Evolutionary conservation across 2,113 vertebrate species (phyloP).

Genomic region (Meles meles): DNA sequence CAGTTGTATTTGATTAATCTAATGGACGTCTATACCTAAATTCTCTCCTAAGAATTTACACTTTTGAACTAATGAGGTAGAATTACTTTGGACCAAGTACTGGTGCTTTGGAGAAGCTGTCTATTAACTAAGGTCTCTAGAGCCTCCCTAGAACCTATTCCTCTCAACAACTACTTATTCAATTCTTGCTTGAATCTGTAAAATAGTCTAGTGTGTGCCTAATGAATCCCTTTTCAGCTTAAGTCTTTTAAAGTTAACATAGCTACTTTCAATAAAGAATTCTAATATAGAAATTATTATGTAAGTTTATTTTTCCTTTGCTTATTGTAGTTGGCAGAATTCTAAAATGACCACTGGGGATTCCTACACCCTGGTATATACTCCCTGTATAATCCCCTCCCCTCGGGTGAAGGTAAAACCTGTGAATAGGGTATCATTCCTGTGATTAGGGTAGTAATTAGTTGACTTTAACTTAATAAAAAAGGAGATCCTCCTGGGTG

Average conservation of each 20-base stretch:
- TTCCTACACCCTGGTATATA: not conserved
- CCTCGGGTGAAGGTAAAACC: not conserved
- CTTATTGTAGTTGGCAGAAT: not conserved
- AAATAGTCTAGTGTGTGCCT: not conserved
- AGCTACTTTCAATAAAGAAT: not conserved
- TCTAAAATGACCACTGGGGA: not conserved
- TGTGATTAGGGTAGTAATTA: not conserved
- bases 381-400: not conserved
- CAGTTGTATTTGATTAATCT: not conserved
- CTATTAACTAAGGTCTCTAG: not conserved
- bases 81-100: not conserved
- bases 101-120: not conserved
- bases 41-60: not conserved
- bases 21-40: not conserved
- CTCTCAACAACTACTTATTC: not conserved
- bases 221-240: conserved; percentile 4
- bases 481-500: not conserved
- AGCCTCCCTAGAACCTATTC: not conserved
- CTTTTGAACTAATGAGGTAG: not conserved
- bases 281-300: not conserved
- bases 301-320: not conserved
- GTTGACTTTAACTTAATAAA: not conserved
- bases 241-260: not conserved
- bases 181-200: not conserved
- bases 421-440: not conserved